Conservation (phyloP, 1,140 invertebrate genomes). For the Hyphantria cunea region DNA sequence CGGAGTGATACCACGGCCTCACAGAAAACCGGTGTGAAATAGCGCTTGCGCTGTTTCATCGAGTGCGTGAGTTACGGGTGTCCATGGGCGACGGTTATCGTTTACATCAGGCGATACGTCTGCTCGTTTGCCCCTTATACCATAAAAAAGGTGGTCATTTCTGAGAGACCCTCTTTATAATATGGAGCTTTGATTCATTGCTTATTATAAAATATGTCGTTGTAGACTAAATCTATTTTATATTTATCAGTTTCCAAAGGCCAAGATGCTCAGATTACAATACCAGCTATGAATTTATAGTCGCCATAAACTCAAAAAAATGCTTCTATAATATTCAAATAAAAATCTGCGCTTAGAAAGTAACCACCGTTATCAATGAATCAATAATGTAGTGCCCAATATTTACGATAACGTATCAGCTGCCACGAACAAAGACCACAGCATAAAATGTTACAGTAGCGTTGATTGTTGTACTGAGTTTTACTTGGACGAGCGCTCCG, state of each 20-base stretch:
- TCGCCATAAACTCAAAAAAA: constrained; percentile 22
- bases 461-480: constrained; percentile 31
- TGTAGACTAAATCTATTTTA: no score
- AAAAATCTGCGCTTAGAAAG: constrained; percentile 66
- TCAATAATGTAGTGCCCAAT: constrained; percentile 70
- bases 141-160: no score
- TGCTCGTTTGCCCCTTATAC: no score
- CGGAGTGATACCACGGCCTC: no score
- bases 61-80: no score
- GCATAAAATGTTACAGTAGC: constrained; percentile 34
- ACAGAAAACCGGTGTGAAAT: no score
- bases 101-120: no score
- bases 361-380: constrained; percentile 56
- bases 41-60: no score
- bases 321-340: constrained; percentile 32
- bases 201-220: background rate
- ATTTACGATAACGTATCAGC: constrained; percentile 58
- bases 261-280: background rate
- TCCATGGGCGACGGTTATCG: no score
- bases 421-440: constrained; percentile 42
- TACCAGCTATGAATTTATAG: background rate
- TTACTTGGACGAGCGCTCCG: constrained; percentile 9
- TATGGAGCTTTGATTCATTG: no score
- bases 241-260: no score
- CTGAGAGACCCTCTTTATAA: no score